Conservation (phyloP, 2,797 vertebrate genomes). For the Scomberomorus guttatus region DNA sequence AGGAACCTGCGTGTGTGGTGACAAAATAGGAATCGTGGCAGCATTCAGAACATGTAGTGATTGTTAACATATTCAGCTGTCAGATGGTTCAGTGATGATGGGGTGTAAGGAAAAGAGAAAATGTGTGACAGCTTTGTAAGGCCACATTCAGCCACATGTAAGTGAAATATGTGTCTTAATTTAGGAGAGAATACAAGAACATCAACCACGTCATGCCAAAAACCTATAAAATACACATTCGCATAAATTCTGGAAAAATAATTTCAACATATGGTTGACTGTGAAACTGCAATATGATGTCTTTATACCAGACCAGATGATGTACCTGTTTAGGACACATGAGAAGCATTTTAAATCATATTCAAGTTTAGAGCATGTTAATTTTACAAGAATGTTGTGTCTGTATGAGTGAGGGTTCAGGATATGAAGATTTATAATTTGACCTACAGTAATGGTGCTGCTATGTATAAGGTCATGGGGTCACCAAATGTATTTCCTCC, state of each 20-base stretch:
- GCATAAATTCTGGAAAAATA: neutral
- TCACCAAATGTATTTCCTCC: neutral
- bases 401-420: neutral
- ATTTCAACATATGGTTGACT: neutral
- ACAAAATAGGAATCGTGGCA: slow-evolving; percentile 38
- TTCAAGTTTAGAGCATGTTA: neutral
- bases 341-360: too few species aligned
- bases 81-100: slow-evolving; percentile 36
- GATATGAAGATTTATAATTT: neutral
- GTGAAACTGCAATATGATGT: neutral
- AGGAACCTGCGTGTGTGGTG: neutral
- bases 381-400: neutral
- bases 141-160: slow-evolving; percentile 24
- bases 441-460: neutral
- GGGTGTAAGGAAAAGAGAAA: slow-evolving; percentile 15
- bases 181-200: neutral
- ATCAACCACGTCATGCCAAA: neutral
- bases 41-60: slow-evolving; percentile 27
- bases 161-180: slow-evolving; percentile 28
- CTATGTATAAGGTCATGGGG: neutral
- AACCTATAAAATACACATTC: neutral
- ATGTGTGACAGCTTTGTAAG: slow-evolving; percentile 32
- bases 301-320: neutral
- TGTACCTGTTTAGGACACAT: too few species aligned
- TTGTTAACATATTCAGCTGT: slow-evolving; percentile 41